Percentiles rank a stretch among this genome's conserved stretches.
Evolutionary conservation across 1,140 invertebrate species (phyloP).

Genomic region (Anastatus disparis): DNA sequence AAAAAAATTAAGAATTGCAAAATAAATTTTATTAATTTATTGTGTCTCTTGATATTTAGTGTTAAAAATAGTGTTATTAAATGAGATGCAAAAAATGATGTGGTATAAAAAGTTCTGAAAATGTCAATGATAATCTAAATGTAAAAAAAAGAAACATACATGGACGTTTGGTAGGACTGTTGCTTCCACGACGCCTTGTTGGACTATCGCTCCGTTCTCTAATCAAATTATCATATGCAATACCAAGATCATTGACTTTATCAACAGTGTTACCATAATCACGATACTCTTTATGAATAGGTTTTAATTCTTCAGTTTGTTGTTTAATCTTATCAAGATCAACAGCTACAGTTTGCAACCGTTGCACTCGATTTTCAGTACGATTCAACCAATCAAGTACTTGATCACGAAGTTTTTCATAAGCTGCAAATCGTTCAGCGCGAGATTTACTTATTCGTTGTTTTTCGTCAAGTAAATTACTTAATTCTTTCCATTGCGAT

Average conservation of each 20-base stretch:
- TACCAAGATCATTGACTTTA: constrained; percentile 91
- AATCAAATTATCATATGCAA: constrained; percentile 83
- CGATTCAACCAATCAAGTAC: constrained; percentile 86
- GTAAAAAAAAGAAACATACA: constrained; percentile 53
- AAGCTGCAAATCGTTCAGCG: constrained; percentile 85
- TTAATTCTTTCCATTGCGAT: constrained; percentile 87
- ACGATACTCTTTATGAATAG: constrained; percentile 88
- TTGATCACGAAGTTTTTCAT: constrained; percentile 85
- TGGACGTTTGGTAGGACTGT: constrained; percentile 80
- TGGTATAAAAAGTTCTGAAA: too few species aligned
- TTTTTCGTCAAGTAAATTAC: constrained; percentile 82
- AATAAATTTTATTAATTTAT: too few species aligned
- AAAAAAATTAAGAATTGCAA: too few species aligned
- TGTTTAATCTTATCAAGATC: constrained; percentile 85
- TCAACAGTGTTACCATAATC: constrained; percentile 88
- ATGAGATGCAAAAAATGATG: too few species aligned
- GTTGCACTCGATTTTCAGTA: constrained; percentile 79
- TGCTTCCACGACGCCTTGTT: constrained; percentile 71
- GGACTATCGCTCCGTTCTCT: constrained; percentile 81
- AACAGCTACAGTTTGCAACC: constrained; percentile 84
- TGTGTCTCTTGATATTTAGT: neutral
- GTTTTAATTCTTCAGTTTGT: constrained; percentile 89
- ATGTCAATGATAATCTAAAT: constrained; percentile 44
- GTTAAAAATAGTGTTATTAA: neutral
- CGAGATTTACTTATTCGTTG: constrained; percentile 83